These are phyloP conservation scores for Magallana angulata DNA, from an alignment of 1,140 invertebrate species.

Conservation along the genomic window DNA sequence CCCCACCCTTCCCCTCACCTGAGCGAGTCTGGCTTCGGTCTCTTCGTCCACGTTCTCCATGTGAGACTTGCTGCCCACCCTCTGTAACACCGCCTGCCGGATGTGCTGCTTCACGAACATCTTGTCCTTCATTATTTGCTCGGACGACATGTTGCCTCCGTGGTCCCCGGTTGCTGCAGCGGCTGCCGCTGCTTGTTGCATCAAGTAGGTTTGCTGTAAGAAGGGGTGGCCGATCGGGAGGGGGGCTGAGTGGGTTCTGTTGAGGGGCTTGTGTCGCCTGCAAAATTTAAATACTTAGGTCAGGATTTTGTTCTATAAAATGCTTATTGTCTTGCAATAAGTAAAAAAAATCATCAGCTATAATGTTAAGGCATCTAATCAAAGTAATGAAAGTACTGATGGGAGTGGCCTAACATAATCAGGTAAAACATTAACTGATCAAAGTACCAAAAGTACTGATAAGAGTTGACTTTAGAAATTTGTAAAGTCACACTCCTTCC, in stretches of 20 bases:
- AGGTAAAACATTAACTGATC: too few relatives aligned
- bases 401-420: too few relatives aligned
- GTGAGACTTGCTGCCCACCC: constrained; percentile 85
- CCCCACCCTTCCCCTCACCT: constrained; percentile 61
- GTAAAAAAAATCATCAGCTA: too few relatives aligned
- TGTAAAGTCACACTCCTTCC: too few relatives aligned
- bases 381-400: too few relatives aligned
- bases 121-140: constrained; percentile 61
- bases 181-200: constrained; percentile 84
- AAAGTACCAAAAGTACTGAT: too few relatives aligned
- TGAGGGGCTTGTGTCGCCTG: constrained; percentile 71
- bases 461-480: too few relatives aligned
- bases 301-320: too few relatives aligned
- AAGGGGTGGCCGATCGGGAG: constrained; percentile 95
- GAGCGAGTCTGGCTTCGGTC: constrained; percentile 81
- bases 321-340: too few relatives aligned
- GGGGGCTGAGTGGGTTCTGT: constrained; percentile 84
- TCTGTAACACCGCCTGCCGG: constrained; percentile 91
- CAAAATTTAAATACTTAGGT: neutral
- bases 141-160: neutral
- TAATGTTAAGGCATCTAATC: too few relatives aligned
- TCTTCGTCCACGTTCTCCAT: constrained; percentile 84
- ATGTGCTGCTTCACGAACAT: constrained; percentile 86
- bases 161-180: constrained; percentile 47
- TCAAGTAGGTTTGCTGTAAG: constrained; percentile 87